Percentiles rank a stretch among this genome's conserved stretches.
Conservation (phyloP, 2,797 vertebrate species). For the Dipus sagitta region DNA sequence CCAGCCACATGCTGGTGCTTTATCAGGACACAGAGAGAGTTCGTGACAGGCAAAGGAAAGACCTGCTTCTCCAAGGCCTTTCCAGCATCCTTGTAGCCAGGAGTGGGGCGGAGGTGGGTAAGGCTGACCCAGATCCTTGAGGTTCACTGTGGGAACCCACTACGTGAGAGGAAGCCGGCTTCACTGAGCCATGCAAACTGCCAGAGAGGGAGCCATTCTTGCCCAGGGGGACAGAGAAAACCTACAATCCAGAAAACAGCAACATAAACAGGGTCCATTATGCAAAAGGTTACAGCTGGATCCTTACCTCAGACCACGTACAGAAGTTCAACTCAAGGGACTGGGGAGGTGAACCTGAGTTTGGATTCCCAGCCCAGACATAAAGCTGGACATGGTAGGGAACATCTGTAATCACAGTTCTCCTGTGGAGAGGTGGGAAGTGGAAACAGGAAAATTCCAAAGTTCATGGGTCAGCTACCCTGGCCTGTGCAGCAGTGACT, state of each 20-base stretch:
- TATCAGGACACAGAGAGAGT: background rate
- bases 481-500: no score
- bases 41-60: background rate
- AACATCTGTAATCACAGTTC: no score
- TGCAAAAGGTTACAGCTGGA: background rate
- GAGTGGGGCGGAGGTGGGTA: fast-evolving
- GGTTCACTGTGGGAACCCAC: fast-evolving
- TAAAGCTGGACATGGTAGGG: no score
- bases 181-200: background rate
- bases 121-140: fast-evolving
- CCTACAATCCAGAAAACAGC: background rate
- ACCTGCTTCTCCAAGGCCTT: fast-evolving
- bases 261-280: background rate
- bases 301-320: background rate
- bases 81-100: background rate
- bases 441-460: no score
- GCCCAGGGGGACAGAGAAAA: background rate
- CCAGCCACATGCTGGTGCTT: no score
- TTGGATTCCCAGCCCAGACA: no score
- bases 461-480: no score
- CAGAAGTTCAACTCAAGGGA: background rate
- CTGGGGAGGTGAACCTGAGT: no score
- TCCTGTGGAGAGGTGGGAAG: no score
- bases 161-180: background rate
- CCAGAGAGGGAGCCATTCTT: background rate